A percentile compares a stretch with the other conserved stretches of the same genome.
Conservation (phyloP, 1,140 invertebrate genomes). For the Drusus annulatus region DNA sequence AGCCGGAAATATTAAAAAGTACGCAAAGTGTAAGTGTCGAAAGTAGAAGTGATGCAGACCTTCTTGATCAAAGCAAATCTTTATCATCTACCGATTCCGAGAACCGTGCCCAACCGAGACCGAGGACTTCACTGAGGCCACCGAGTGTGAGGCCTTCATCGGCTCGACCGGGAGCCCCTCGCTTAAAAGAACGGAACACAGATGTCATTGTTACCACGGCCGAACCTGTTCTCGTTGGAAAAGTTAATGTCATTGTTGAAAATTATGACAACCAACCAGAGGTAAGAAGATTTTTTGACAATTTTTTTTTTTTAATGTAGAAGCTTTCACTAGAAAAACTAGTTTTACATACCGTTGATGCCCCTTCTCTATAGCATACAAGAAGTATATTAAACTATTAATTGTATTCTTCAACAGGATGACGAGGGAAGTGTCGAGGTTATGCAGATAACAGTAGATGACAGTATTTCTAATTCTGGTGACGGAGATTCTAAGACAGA, state of each 20-base stretch:
- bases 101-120: conserved; percentile 60
- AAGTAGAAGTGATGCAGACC: conserved; percentile 43
- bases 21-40: conserved; percentile 41
- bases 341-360: too few relatives aligned
- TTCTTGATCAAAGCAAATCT: conserved; percentile 38
- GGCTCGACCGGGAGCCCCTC: conserved; percentile 83
- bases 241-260: conserved; percentile 81
- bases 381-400: too few relatives aligned
- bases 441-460: conserved; percentile 64
- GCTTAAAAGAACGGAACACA: conserved; percentile 74
- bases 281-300: conserved; percentile 22
- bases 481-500: conserved; percentile 63
- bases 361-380: too few relatives aligned
- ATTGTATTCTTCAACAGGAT: conserved; percentile 62
- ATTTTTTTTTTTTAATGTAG: too few relatives aligned
- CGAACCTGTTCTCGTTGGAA: conserved; percentile 70
- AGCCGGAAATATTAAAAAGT: conserved; percentile 44
- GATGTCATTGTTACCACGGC: conserved; percentile 70
- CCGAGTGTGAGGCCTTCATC: conserved; percentile 81
- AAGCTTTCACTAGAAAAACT: too few relatives aligned
- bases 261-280: conserved; percentile 69
- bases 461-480: conserved; percentile 59
- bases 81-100: conserved; percentile 26
- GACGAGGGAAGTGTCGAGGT: conserved; percentile 74
- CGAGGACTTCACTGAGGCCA: conserved; percentile 74